These are phyloP conservation scores for Myiagra hebetior DNA, from an alignment of 2,113 vertebrate genomes.

Conservation along the genomic window DNA sequence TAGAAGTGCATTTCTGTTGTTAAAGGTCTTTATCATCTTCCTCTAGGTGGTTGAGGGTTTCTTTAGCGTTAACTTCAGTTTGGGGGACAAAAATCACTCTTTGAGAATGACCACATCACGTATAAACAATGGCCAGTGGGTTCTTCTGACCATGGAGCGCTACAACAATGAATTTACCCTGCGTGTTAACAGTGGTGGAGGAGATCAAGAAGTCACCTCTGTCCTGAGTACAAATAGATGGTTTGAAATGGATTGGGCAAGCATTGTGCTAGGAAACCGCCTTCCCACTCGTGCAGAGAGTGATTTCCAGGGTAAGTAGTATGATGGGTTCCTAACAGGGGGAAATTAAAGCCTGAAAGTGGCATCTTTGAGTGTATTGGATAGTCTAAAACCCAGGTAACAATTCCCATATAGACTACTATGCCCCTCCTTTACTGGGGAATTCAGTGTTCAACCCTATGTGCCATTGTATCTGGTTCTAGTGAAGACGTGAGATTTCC, in stretches of 20 bases:
- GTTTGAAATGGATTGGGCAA: slow-evolving; percentile 74
- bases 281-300: slow-evolving; percentile 47
- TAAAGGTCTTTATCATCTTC: background rate
- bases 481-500: background rate
- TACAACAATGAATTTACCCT: slow-evolving; percentile 82
- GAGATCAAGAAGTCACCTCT: slow-evolving; percentile 75
- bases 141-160: slow-evolving; percentile 77
- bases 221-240: slow-evolving; percentile 68
- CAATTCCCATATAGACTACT: background rate
- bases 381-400: background rate
- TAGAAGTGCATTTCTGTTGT: background rate
- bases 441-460: background rate
- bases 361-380: background rate
- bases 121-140: slow-evolving; percentile 85
- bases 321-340: background rate
- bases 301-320: slow-evolving; percentile 80
- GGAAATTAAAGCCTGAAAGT: background rate
- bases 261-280: slow-evolving; percentile 74
- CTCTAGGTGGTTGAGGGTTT: slow-evolving; percentile 78
- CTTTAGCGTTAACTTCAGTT: slow-evolving; percentile 74
- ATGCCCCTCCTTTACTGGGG: background rate
- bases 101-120: slow-evolving; percentile 70
- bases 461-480: background rate
- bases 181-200: slow-evolving; percentile 80
- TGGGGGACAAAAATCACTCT: slow-evolving; percentile 72